Conservation (phyloP, 2,888 invertebrate genomes). For the Mythimna impura region DNA sequence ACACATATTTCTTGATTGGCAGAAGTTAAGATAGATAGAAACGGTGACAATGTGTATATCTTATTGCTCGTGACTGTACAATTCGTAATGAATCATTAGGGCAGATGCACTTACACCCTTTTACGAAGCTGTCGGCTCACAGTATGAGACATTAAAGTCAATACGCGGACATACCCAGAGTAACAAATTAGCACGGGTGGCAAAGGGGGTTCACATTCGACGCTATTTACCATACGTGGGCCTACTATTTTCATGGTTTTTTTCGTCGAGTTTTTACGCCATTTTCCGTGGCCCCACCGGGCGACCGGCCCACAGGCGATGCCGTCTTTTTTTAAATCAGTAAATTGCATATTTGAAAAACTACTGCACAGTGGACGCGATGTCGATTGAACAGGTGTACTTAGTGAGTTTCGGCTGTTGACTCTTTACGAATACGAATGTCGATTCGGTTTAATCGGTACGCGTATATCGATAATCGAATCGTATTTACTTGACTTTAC, state of each 20-base stretch:
- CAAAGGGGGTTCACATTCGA: constrained; percentile 69
- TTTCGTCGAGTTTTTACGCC: constrained; percentile 83
- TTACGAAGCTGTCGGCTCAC: constrained; percentile 1
- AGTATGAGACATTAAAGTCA: constrained; percentile 64
- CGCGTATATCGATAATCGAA: constrained; percentile 19
- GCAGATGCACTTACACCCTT: constrained; percentile 20
- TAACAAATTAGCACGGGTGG: constrained; percentile 77
- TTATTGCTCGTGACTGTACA: not conserved
- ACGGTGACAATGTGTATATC: too few species aligned
- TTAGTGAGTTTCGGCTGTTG: constrained; percentile 57
- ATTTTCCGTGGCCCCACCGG: constrained; percentile 83
- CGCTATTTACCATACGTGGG: constrained; percentile 86
- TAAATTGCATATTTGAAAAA: constrained; percentile 90
- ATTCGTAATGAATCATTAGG: constrained; percentile 1
- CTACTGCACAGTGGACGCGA: constrained; percentile 76
- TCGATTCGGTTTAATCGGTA: constrained; percentile 28
- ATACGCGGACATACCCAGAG: constrained; percentile 65
- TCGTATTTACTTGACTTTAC: constrained; percentile 8
- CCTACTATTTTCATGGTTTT: constrained; percentile 82
- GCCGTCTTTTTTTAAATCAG: constrained; percentile 87
- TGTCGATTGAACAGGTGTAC: constrained; percentile 72
- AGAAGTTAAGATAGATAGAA: too few species aligned
- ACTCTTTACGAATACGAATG: constrained; percentile 50
- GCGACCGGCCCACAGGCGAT: constrained; percentile 74
- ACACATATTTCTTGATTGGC: too few species aligned